Conservation (phyloP, 2,888 invertebrate species). For the Eristalis arbustorum region DNA sequence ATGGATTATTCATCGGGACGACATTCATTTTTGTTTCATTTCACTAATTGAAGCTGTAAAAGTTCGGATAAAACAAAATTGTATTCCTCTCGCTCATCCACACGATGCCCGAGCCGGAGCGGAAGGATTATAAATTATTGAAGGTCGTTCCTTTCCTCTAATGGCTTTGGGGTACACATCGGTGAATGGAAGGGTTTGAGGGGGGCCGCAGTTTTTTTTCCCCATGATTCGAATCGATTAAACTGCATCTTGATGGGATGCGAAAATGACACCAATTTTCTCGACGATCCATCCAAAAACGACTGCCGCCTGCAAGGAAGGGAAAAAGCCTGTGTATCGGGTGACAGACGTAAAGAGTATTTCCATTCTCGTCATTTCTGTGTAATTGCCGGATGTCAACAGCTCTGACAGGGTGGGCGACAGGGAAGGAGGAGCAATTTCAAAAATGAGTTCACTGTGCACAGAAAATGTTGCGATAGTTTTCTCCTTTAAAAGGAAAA, state of each 20-base stretch:
- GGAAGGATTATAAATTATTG: background rate
- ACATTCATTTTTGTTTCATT: background rate
- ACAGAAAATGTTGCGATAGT: slow-evolving; percentile 51
- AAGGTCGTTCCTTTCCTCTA: background rate
- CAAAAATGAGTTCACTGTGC: background rate
- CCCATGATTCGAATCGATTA: no score
- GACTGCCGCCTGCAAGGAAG: background rate
- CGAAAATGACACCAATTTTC: no score
- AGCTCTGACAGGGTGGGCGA: slow-evolving; percentile 27
- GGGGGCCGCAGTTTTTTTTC: no score
- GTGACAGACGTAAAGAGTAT: slow-evolving; percentile 46
- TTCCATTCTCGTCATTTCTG: slow-evolving; percentile 51
- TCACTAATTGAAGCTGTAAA: background rate
- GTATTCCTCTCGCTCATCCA: no score
- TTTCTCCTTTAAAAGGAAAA: slow-evolving; percentile 17
- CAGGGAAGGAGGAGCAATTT: background rate
- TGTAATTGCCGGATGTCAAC: slow-evolving; percentile 68
- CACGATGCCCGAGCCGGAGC: background rate
- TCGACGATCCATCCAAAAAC: background rate
- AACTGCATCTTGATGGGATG: no score
- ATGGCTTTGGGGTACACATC: background rate
- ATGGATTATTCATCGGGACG: background rate
- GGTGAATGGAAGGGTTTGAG: no score
- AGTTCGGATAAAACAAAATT: background rate
- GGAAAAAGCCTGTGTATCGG: background rate